Evolutionary conservation across 2,797 vertebrate species (phyloP).

Genomic region (Cossypha heuglini): DNA sequence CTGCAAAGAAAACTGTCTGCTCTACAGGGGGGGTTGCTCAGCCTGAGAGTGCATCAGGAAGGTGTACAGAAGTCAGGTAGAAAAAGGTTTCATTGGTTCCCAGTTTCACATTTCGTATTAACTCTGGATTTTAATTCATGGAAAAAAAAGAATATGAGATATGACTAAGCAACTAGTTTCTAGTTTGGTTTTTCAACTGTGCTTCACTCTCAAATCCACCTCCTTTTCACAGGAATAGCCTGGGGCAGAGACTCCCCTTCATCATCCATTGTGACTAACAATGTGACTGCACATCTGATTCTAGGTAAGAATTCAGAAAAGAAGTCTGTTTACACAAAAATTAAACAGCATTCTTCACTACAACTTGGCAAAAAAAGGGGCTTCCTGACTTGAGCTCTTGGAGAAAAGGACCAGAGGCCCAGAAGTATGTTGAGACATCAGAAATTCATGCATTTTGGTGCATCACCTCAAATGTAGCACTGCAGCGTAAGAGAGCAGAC

Average conservation of each 20-base stretch:
- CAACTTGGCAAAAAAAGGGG: neutral
- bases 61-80: neutral
- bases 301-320: neutral
- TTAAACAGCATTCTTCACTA: neutral
- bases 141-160: neutral
- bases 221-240: neutral
- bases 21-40: neutral
- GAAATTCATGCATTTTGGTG: neutral
- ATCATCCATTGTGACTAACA: neutral
- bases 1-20: neutral
- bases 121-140: neutral
- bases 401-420: neutral
- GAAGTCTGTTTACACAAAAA: neutral
- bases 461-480: neutral
- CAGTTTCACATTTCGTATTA: neutral
- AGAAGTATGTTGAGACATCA: neutral
- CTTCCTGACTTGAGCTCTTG: neutral
- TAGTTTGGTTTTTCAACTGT: neutral
- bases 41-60: neutral
- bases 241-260: neutral
- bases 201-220: neutral
- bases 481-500: neutral
- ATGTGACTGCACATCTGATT: neutral
- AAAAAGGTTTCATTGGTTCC: neutral
- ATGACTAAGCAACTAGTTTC: neutral